Evolutionary conservation across 2,113 vertebrate genomes (phyloP).

Genomic region (Ciconia maguari): DNA sequence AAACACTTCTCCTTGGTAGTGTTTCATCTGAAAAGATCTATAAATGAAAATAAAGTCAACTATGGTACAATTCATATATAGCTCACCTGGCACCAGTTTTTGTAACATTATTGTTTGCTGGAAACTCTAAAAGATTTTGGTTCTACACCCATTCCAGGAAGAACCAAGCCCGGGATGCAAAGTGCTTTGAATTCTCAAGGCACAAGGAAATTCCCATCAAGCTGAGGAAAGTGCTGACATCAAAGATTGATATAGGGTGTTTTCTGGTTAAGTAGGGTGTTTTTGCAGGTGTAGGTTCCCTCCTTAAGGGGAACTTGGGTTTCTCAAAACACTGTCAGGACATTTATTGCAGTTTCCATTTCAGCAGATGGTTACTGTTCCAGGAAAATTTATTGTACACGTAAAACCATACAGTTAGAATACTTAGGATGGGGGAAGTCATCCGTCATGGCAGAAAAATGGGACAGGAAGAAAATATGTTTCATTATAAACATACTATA

Average conservation of each 20-base stretch:
- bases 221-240: background rate
- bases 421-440: slow-evolving; percentile 29
- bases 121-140: background rate
- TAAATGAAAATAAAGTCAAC: background rate
- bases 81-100: background rate
- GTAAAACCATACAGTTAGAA: background rate
- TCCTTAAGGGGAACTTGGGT: background rate
- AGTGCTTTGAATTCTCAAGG: background rate
- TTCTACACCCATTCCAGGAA: background rate
- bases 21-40: background rate
- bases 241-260: background rate
- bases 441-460: slow-evolving; percentile 24
- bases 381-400: background rate
- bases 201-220: slow-evolving; percentile 15
- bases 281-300: slow-evolving; percentile 30
- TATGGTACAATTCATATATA: background rate
- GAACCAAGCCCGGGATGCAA: background rate
- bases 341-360: slow-evolving; percentile 24
- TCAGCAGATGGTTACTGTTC: background rate
- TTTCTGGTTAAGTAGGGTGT: slow-evolving; percentile 21
- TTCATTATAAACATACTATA: slow-evolving; percentile 39
- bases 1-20: background rate
- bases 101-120: background rate
- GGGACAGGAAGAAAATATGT: slow-evolving; percentile 46
- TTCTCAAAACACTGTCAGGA: slow-evolving; percentile 17